A percentile compares a stretch with the other conserved stretches of the same genome.
phyloP scores from a whole-genome alignment of 1,140 invertebrate genomes.

The Epicauta chinensis region DNA sequence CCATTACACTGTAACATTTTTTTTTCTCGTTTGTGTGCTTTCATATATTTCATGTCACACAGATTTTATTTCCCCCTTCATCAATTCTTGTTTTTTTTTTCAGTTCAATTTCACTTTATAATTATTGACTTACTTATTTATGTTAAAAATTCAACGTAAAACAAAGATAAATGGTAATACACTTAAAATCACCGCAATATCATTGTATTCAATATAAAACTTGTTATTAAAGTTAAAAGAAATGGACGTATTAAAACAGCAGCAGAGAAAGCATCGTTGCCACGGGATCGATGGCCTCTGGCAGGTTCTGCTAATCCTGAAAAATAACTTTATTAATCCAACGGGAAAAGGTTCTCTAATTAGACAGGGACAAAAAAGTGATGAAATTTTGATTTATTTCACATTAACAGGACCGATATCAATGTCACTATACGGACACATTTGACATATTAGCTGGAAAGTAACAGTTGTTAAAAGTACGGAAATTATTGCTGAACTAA shows the following conservation, averaged over 20 bases:
- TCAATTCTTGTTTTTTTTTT: too few species aligned
- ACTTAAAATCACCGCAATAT: slow-evolving; percentile 4
- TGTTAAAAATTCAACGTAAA: slow-evolving; percentile 1
- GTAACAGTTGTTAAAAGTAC: too few species aligned
- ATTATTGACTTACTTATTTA: too few species aligned
- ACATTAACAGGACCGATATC: too few species aligned
- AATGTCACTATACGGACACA: too few species aligned
- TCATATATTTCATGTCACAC: background rate
- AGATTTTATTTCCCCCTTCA: background rate
- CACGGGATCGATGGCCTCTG: slow-evolving; percentile 35
- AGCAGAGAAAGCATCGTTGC: slow-evolving; percentile 28
- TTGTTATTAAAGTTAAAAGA: background rate
- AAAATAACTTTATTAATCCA: slow-evolving; percentile 5
- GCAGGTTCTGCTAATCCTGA: slow-evolving; percentile 38
- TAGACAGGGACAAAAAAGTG: background rate
- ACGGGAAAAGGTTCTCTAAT: too few species aligned
- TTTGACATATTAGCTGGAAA: too few species aligned
- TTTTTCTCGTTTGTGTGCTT: background rate
- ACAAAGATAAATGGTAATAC: background rate
- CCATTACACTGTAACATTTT: slow-evolving; percentile 6
- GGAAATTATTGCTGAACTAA: too few species aligned
- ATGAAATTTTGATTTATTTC: too few species aligned
- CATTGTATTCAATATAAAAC: slow-evolving; percentile 3
- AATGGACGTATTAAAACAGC: slow-evolving; percentile 7
- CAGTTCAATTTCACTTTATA: too few species aligned